Evolutionary conservation across 2,113 vertebrate species (phyloP).

Genomic region (Australoheros scitulus): DNA sequence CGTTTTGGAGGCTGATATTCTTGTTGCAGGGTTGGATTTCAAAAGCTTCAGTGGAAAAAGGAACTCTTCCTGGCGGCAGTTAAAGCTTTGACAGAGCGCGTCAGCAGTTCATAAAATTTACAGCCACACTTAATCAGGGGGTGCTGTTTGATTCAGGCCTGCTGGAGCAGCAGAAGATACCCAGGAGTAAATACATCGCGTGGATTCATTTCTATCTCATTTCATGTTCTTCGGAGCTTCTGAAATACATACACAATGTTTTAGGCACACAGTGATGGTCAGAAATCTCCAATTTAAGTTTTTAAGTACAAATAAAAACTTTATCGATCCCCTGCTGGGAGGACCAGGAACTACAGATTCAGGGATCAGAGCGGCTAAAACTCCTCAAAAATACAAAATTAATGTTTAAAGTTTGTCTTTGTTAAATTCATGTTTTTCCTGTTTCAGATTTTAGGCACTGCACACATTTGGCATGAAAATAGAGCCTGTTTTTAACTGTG

Average conservation of each 20-base stretch:
- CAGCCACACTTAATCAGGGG: neutral
- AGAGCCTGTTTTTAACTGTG: too few relatives aligned
- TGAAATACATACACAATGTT: neutral
- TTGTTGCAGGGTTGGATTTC: neutral
- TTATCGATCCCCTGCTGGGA: neutral
- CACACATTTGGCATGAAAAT: too few relatives aligned
- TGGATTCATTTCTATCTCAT: neutral
- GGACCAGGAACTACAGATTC: neutral
- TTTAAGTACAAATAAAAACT: neutral
- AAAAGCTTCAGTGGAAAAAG: neutral
- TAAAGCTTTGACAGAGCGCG: neutral
- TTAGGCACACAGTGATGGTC: accelerated
- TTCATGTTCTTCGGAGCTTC: accelerated
- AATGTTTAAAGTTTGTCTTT: too few relatives aligned
- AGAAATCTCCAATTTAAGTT: neutral
- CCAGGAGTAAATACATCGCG: accelerated
- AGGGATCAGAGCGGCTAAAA: neutral
- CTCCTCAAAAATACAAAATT: neutral
- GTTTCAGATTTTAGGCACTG: neutral
- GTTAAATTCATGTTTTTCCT: neutral
- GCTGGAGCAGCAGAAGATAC: neutral
- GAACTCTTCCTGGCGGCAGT: neutral
- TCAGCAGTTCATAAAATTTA: neutral
- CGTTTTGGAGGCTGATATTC: neutral
- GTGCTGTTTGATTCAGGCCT: neutral